Evolutionary conservation across 2,797 vertebrate genomes (phyloP), one percentile per base, ranked within the genome.

Genomic region (Takifugu rubripes): DNA sequence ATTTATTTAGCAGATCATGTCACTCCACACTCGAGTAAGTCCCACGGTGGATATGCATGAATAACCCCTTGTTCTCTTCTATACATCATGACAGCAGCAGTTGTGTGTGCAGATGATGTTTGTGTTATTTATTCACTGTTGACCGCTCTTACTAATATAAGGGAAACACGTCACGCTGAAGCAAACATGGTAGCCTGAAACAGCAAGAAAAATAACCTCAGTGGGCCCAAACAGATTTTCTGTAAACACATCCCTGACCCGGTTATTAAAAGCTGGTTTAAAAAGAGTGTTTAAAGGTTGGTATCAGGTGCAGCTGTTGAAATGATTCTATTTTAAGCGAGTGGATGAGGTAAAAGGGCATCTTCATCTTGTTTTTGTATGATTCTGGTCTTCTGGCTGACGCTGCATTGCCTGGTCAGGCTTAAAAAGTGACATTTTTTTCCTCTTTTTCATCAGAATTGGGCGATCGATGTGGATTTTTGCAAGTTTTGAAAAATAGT

Each of bases 251-350:
- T 65, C 16, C 55, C 49, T 15, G 51, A 21, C 21, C 21, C 21
- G 21, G 21, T 21, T 21, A 21, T 57, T 7, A 29, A 5, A 29
- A 29, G 27, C 4, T 29, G 27, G 27, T 29, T 7, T 29, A 29
- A 24, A 27, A 14, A 21, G 14, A 3, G 54, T 66, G 60, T 76
- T 84, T 68, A 60, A 62, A 69, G 56, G 43, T 45, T 3, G 29
- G 58, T 68, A 60, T 50, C 33, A 54, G 54, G 5, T 29, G 57
- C 59, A 57, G 52, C 47, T 27, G 59, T 64, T 64, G 62, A 68
- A 25, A 47, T 17, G 51, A n/a, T 51, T 36, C 43, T 1, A 5
- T 29, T 29, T 29, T 29, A 29, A 29, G 4, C 7, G 7, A 29
- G 27, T 29, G 7, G 27, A 29, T 7, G 27, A 29, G 7, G 27